phyloP scores from a whole-genome alignment of 2,888 invertebrate species.

The Plebejus argus region DNA sequence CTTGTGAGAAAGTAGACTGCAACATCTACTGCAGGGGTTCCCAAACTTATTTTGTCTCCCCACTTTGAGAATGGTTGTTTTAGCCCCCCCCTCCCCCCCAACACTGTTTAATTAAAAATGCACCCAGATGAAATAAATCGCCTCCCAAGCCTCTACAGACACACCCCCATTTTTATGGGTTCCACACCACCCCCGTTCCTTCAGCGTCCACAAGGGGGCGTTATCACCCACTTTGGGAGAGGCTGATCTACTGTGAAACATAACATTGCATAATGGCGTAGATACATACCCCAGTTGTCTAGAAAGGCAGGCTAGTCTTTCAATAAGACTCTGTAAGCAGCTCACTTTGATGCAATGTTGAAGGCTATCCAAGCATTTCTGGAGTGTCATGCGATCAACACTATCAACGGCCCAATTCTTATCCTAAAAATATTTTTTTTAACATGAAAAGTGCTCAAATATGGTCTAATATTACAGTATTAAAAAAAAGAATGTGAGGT shows the following conservation, averaged over 20 bases:
- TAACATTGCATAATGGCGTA: not conserved
- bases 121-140: no score
- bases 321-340: constrained; percentile 94
- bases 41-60: no score
- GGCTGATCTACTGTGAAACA: not conserved
- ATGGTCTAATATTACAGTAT: not conserved
- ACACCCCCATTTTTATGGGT: no score
- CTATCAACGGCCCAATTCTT: constrained; percentile 93
- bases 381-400: constrained; percentile 91
- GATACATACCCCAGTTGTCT: constrained; percentile 89
- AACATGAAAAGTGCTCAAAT: not conserved
- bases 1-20: no score
- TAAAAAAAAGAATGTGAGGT: not conserved
- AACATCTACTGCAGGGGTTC: no score
- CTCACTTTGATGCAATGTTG: constrained; percentile 97
- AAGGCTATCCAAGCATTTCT: constrained; percentile 94
- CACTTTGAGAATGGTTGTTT: no score
- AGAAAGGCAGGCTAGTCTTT: constrained; percentile 94
- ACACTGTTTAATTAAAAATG: no score
- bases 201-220: no score
- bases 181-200: no score
- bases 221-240: no score
- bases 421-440: constrained; percentile 80
- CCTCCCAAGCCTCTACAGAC: no score
- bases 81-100: no score